Evolutionary conservation across 2,888 invertebrate species (phyloP).

Genomic region (Cyclophora punctaria): DNA sequence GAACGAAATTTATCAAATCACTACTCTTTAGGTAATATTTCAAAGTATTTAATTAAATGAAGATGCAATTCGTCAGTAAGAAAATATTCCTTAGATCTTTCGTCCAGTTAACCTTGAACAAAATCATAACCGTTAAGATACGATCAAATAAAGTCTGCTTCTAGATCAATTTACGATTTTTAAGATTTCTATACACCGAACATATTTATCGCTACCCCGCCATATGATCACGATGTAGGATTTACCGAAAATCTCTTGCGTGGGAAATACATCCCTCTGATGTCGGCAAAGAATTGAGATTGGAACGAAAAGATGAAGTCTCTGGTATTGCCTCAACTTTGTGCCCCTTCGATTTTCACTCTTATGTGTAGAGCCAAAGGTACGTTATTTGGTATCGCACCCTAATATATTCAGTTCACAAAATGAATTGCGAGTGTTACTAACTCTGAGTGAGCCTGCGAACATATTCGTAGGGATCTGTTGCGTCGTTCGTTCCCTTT

Average conservation of each 20-base stretch:
- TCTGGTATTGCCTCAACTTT: constrained; percentile 53
- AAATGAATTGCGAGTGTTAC: constrained; percentile 75
- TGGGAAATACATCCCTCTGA: constrained; percentile 35
- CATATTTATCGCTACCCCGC: constrained; percentile 60
- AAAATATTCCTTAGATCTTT: constrained; percentile 1
- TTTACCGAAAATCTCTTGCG: constrained; percentile 39
- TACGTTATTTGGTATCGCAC: constrained; percentile 45
- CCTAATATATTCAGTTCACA: constrained; percentile 73
- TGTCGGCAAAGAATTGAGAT: constrained; percentile 38
- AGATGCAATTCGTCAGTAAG: too few relatives aligned
- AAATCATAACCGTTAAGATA: constrained; percentile 32
- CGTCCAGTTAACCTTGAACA: constrained; percentile 17
- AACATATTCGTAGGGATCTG: constrained; percentile 73
- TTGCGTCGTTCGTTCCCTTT: constrained; percentile 63
- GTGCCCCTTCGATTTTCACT: constrained; percentile 39
- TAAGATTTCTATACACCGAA: constrained; percentile 64
- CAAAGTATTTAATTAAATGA: too few relatives aligned
- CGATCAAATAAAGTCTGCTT: constrained; percentile 44
- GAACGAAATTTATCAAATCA: too few relatives aligned
- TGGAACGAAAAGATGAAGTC: constrained; percentile 31
- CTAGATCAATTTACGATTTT: constrained; percentile 11
- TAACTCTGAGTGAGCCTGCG: constrained; percentile 72
- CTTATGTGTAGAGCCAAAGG: constrained; percentile 42
- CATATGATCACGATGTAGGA: constrained; percentile 63
- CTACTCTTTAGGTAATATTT: too few relatives aligned